Evolutionary conservation across 2,888 invertebrate genomes (phyloP).

Genomic region (Melanostoma mellinum): DNA sequence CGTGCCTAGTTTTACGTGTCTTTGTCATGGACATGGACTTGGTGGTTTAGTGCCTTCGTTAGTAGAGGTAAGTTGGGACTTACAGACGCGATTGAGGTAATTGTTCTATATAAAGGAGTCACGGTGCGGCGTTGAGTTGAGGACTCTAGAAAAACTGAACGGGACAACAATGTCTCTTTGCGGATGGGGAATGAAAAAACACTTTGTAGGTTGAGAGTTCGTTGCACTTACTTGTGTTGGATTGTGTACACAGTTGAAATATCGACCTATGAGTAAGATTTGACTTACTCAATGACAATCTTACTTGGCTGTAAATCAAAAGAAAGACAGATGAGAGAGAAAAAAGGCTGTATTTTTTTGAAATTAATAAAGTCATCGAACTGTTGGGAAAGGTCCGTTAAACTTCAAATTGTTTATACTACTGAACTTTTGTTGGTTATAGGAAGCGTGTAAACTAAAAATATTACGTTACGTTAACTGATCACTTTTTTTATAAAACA

Average conservation of each 20-base stretch:
- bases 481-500: too few species aligned
- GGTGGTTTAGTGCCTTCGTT: background rate
- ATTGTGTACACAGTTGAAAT: slow-evolving; percentile 15
- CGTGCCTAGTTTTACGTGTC: slow-evolving; percentile 22
- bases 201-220: slow-evolving; percentile 20
- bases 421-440: too few species aligned
- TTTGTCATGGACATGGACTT: slow-evolving; percentile 23
- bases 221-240: slow-evolving; percentile 20
- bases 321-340: too few species aligned
- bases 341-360: too few species aligned
- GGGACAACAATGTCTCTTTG: background rate
- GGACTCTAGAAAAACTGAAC: slow-evolving; percentile 8
- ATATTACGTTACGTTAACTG: too few species aligned
- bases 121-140: slow-evolving; percentile 3
- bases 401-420: too few species aligned
- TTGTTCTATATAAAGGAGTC: slow-evolving; percentile 38
- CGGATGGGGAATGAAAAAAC: slow-evolving; percentile 1
- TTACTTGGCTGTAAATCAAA: too few species aligned
- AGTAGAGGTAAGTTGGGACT: background rate
- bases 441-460: too few species aligned
- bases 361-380: too few species aligned
- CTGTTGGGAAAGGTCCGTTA: too few species aligned
- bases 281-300: too few species aligned
- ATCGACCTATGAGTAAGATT: slow-evolving; percentile 1
- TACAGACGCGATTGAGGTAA: slow-evolving; percentile 8